Evolutionary conservation across 2,113 vertebrate species (phyloP).

Genomic region (Glaucomys volans): DNA sequence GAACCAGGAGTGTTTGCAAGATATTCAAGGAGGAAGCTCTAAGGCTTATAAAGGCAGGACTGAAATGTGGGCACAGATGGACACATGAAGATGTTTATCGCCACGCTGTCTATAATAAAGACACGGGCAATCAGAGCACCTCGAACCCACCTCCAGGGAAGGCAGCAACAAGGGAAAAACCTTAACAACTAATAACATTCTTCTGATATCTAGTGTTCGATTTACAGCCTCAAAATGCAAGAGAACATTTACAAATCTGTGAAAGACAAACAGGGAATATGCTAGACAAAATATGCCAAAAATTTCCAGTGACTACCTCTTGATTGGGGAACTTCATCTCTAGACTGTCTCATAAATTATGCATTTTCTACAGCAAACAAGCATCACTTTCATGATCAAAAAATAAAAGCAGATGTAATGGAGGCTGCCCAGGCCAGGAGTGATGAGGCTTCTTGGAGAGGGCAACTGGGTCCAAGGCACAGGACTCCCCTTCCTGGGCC

Average conservation of each 20-base stretch:
- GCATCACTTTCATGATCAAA: not conserved
- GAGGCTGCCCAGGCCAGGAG: not conserved
- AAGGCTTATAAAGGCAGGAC: not conserved
- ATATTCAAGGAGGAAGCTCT: not conserved
- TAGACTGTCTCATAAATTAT: not conserved
- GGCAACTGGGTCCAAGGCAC: not conserved
- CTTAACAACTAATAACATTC: not conserved
- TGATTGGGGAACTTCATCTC: not conserved
- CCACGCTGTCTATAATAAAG: not conserved
- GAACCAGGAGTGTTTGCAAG: not conserved
- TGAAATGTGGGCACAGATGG: not conserved
- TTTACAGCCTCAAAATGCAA: conserved; percentile 36
- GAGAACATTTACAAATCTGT: not conserved
- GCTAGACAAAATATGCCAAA: not conserved
- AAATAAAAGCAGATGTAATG: not conserved
- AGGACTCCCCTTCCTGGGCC: not conserved
- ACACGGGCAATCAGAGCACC: not conserved
- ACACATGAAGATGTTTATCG: rapidly evolving
- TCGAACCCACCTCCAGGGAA: not conserved
- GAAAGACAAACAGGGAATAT: not conserved
- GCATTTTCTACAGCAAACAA: conserved; percentile 12
- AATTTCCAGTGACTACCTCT: not conserved
- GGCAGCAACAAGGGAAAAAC: not conserved
- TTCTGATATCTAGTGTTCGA: not conserved
- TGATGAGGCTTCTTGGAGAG: not conserved